Conservation (phyloP, 1,140 invertebrate species). For the Lordiphosa stackelbergi region DNA sequence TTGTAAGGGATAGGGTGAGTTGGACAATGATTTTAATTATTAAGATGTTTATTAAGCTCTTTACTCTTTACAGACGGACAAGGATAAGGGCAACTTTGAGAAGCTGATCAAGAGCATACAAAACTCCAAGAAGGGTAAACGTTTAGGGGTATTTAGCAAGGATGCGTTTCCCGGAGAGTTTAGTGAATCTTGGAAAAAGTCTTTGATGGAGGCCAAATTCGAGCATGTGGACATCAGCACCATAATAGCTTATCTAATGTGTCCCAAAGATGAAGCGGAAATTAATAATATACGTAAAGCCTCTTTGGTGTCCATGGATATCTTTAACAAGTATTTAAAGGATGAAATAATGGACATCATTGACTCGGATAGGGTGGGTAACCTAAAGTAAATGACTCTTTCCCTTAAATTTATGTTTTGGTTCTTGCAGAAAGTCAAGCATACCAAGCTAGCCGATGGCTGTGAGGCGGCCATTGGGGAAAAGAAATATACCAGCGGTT, state of each 20-base stretch:
- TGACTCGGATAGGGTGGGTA: conserved; percentile 91
- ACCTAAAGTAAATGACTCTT: too few species aligned
- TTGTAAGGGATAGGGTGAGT: conserved; percentile 93
- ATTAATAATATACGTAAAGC: conserved; percentile 96
- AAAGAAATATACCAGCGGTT: conserved; percentile 95
- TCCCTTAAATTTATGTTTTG: too few species aligned
- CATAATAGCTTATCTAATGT: conserved; percentile 91
- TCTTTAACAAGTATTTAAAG: conserved; percentile 97
- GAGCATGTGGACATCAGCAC: conserved; percentile 93
- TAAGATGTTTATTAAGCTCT: too few species aligned
- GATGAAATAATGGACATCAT: conserved; percentile 99
- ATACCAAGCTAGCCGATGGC: conserved; percentile 95
- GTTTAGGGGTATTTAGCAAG: conserved; percentile 94
- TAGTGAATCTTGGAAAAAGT: conserved; percentile 92
- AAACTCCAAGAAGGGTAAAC: conserved; percentile 92
- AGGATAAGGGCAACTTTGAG: conserved; percentile 95
- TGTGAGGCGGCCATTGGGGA: conserved; percentile 93
- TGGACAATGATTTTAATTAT: background rate
- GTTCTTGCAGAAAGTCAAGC: conserved; percentile 96
- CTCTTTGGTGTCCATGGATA: conserved; percentile 93
- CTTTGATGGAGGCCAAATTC: conserved; percentile 86
- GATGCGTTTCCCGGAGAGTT: conserved; percentile 96
- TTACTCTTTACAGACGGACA: conserved; percentile 86
- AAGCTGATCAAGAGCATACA: conserved; percentile 92
- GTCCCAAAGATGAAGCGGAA: conserved; percentile 96